Base-by-base conservation (phyloP, 2,113 vertebrate species). In the Scomber japonicus region DNA sequence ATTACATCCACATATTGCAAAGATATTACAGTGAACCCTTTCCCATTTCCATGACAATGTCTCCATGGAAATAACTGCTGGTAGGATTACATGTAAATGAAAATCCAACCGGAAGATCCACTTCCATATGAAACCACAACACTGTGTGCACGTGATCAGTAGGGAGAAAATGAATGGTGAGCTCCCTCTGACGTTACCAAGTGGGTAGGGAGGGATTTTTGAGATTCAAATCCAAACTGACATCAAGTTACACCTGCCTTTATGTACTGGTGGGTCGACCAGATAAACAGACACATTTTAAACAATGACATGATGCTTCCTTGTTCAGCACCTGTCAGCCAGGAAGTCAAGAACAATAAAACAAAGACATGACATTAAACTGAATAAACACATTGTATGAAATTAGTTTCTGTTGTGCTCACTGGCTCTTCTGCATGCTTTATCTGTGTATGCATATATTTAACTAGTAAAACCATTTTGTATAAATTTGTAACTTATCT, bases 211-310 rank as follows among this genome's bases (percentile, higher is more conserved):
- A 85, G 57, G 35, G 9, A 9, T 77, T 77, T 75, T 55, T 40
- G 11, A 71, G 21, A 87, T 88, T 90, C 82, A 90, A 89, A 93
- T 85, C 82, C 70, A 77, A 75, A 92, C 87, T 67, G 88, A 85
- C 83, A 80, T 66, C 68, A 21, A 40, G 83, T 82, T 78, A 57
- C 91, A 81, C 81, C 86, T 83, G 84, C 76, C 67, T 71, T 70
- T 66, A 45, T 46, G 56, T 45, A 55, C 65, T 0, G 44, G 75
- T 62, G 69, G 21, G 65, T 5, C 24, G 56, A 69, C 30, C 3
- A 45, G 53, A 84, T 81, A 83, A 87, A 85, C 70, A 0, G 78
- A 74, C 72, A 67, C 15, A 11, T 67, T 55, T 70, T 54, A 66
- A 75, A 88, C 81, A 82, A 77, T 72, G 24, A 15, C 4, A 0